Conservation (phyloP, 2,888 invertebrate species). For the Trissonchulus sp. region DNA sequence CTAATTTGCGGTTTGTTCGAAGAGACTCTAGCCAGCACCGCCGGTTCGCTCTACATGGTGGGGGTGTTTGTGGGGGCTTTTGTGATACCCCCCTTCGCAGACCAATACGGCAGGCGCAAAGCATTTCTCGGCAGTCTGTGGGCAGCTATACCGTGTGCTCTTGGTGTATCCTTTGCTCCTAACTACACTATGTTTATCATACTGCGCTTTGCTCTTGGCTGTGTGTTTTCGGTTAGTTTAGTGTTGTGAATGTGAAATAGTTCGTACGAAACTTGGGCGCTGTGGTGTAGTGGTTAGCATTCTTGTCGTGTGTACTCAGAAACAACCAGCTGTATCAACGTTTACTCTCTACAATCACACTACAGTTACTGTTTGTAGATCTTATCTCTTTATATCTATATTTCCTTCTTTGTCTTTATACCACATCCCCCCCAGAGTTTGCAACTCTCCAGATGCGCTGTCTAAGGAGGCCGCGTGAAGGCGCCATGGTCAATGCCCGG, state of each 20-base stretch:
- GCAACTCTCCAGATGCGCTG: too few species aligned
- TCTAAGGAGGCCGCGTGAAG: too few species aligned
- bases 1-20: not conserved
- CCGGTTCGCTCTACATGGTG: not conserved
- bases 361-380: too few species aligned
- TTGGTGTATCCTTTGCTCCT: not conserved
- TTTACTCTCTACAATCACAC: too few species aligned
- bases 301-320: too few species aligned
- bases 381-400: too few species aligned
- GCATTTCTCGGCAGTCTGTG: not conserved
- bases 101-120: not conserved
- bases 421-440: too few species aligned
- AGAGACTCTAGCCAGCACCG: not conserved
- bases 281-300: not conserved
- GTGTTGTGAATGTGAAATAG: too few species aligned
- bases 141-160: not conserved
- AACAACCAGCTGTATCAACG: too few species aligned
- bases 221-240: not conserved
- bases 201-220: not conserved
- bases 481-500: too few species aligned
- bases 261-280: too few species aligned
- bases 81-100: not conserved
- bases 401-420: too few species aligned
- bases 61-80: constrained; percentile 7
- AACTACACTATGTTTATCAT: not conserved